Evolutionary conservation across 2,888 invertebrate genomes (phyloP), one percentile per base, ranked within the genome.

Genomic region (Apomyelois bistriatella): DNA sequence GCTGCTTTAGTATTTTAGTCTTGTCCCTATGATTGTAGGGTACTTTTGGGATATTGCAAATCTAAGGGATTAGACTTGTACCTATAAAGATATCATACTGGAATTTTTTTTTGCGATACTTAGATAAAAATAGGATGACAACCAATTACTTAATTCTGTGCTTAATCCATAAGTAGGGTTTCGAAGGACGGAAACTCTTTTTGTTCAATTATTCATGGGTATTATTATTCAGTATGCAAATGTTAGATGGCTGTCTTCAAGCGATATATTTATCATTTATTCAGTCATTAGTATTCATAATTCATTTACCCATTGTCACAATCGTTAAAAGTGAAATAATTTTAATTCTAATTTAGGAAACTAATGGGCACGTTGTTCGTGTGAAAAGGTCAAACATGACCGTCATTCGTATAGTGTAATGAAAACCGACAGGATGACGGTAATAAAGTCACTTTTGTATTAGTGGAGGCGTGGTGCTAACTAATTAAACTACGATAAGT

Each of bases 401-500:
- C 58, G 41, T 30, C 43, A 43, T n/a, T 22, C 43, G 43, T 30
- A 70, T 72, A 68, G 67, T 59, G 55, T 52, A 57, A 81, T 78
- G 70, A 72, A 73, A 74, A 72, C 60, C 57, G 72, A 69, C 71
- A 64, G 57, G 50, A 65, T 65, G 55, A 37, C 66, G 61, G 22
- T 17, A 48, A 37, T 48, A 68, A 72, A 73, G 65, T 66, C 65
- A 72, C 65, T 69, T 66, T 70, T 65, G 58, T 61, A 67, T 64
- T 67, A 66, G 65, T 70, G 58, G 59, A 67, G 82, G 87, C 58
- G 74, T 61, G 78, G 78, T 73, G 57, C 65, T 80, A 84, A 83
- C 65, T 80, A 84, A 83, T 85, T 82, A 80, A 69, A 64, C 62
- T 59, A 62, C 66, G 66, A 71, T 68, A 68, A 28, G 61, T 64